Evolutionary conservation across 2,888 invertebrate genomes (phyloP).

Genomic region (Lamellibrachia columna): DNA sequence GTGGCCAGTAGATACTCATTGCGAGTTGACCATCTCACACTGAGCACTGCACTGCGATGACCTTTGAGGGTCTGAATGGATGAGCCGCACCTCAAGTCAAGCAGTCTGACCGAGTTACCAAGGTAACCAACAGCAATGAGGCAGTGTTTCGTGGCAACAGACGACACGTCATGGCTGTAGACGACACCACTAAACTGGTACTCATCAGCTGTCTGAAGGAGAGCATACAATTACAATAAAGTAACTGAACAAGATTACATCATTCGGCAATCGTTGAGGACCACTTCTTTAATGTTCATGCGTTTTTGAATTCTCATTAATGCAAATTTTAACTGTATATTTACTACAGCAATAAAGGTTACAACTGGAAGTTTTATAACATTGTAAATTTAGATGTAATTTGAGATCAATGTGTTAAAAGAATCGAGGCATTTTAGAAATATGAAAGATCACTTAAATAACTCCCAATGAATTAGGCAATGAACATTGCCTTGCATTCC

Average conservation of each 20-base stretch:
- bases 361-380: too few species aligned
- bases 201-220: conserved; percentile 64
- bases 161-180: conserved; percentile 67
- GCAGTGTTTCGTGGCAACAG: conserved; percentile 62
- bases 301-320: too few species aligned
- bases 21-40: conserved; percentile 67
- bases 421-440: too few species aligned
- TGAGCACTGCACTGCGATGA: conserved; percentile 58
- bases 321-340: too few species aligned
- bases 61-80: conserved; percentile 67
- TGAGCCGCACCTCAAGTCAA: conserved; percentile 68
- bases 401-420: too few species aligned
- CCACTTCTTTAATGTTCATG: too few species aligned
- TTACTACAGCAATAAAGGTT: too few species aligned
- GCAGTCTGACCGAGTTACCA: conserved; percentile 63
- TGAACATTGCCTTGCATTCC: too few species aligned
- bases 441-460: too few species aligned
- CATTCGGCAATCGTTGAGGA: too few species aligned
- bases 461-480: too few species aligned
- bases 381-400: too few species aligned
- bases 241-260: background rate
- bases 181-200: conserved; percentile 64
- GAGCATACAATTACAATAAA: background rate
- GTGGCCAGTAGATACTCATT: conserved; percentile 67
- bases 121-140: conserved; percentile 63